Base-by-base conservation (phyloP, 1,140 invertebrate species). In the Anastatus disparis region DNA sequence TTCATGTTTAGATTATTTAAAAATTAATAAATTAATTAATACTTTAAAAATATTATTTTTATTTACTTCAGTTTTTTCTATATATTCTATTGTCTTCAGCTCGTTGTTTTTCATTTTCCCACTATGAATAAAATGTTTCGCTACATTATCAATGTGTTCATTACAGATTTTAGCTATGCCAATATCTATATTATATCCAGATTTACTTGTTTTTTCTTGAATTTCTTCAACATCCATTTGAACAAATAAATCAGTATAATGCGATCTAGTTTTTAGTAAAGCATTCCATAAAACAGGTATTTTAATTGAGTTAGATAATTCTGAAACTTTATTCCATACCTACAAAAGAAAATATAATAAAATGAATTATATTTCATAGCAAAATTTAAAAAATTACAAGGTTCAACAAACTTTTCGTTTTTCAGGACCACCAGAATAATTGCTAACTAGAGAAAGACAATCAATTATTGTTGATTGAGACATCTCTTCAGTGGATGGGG, bases 221-320 rank as follows among this genome's bases (percentile, higher is more conserved):
- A 63, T 42, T 50, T 79, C 72, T 27, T 66, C 52, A 27, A 56
- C 75, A 35, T 75, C 74, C 10, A 78, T 71, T 44, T 74, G 58
- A 50, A 78, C 78, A 24, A 85, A 59, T 52, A 58, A 58, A n/a
- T 82, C 73, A 10, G 80, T 77, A 13, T 75, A 75, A 50, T 76
- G 26, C 8, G 76, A 72, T 53, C 81, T 66, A n/a, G 65, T 74
- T 72, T 80, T 67, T 64, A 81, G 73, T 17, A 85, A 70, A 4
- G 76, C 59, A 64, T 76, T 76, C 82, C 82, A 85, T 24, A 85
- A 59, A 27, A 75, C 75, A 44, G 77, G 52, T 44, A 82, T 71
- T 64, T 79, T 75, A 22, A 83, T 73, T 24, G 46, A n/a, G 65
- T 67, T 55, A 52, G 84, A 68, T 70, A 74, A 76, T 35, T 71